phyloP scores from a whole-genome alignment of 2,113 vertebrate species.

The Pelobates fuscus region DNA sequence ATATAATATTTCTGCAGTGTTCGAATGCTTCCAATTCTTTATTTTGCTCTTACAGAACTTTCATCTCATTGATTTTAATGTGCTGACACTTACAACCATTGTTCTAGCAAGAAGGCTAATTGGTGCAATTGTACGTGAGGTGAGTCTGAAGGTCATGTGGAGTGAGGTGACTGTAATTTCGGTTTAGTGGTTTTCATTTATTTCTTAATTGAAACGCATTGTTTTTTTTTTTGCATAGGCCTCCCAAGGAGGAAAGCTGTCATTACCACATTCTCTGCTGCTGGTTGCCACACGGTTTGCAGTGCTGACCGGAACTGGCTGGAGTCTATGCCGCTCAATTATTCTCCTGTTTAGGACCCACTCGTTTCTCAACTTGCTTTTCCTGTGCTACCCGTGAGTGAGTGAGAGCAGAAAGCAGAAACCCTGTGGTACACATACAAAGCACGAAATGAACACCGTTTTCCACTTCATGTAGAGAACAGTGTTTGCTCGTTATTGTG shows the following conservation, averaged over 20 bases:
- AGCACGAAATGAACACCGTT: too few relatives aligned
- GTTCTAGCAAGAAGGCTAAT: slow-evolving; percentile 92
- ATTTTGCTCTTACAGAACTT: slow-evolving; percentile 80
- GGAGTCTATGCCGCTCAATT: slow-evolving; percentile 92
- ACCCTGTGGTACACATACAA: too few relatives aligned
- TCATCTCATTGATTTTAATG: slow-evolving; percentile 97
- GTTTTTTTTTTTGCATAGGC: slow-evolving; percentile 68
- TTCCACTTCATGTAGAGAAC: too few relatives aligned
- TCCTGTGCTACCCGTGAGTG: slow-evolving; percentile 98
- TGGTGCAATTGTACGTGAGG: slow-evolving; percentile 93
- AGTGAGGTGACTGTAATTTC: background rate
- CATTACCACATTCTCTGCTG: slow-evolving; percentile 88
- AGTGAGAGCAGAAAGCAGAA: background rate
- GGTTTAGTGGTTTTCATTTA: slow-evolving; percentile 18
- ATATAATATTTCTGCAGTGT: too few relatives aligned
- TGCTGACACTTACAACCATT: slow-evolving; percentile 91
- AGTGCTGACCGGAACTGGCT: slow-evolving; percentile 91
- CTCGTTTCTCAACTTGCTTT: slow-evolving; percentile 94
- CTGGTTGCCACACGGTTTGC: slow-evolving; percentile 91
- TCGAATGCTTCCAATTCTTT: background rate
- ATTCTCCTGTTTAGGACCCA: slow-evolving; percentile 96
- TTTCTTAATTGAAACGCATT: slow-evolving; percentile 20
- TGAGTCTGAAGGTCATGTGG: slow-evolving; percentile 57
- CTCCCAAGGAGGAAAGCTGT: slow-evolving; percentile 90
- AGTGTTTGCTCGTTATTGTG: too few relatives aligned